Conservation (phyloP, 1,140 invertebrate genomes). For the Onthophagus taurus region DNA sequence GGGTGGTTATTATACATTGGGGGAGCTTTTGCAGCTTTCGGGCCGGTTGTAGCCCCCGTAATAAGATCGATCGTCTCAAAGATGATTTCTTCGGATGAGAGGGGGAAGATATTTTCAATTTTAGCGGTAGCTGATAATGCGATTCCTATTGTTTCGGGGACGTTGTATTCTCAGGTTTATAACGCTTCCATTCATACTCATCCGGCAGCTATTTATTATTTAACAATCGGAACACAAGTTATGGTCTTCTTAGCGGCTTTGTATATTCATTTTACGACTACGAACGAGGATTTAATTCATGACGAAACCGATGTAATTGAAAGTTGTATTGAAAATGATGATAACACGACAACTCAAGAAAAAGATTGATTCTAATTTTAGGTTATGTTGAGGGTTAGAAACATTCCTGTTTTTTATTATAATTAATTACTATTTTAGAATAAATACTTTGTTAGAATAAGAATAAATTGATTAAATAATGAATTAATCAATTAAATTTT, state of each 20-base stretch:
- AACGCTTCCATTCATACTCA: constrained; percentile 48
- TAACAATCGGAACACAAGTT: constrained; percentile 59
- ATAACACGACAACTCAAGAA: no score
- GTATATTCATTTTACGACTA: constrained; percentile 53
- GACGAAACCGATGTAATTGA: no score
- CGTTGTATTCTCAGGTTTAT: constrained; percentile 61
- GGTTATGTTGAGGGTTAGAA: no score
- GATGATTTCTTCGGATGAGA: constrained; percentile 52
- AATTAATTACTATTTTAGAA: no score
- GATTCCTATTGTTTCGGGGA: constrained; percentile 57
- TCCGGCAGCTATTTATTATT: constrained; percentile 52
- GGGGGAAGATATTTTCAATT: constrained; percentile 64
- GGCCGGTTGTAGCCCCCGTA: constrained; percentile 62
- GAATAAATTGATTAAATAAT: no score
- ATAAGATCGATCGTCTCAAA: constrained; percentile 68
- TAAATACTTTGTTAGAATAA: no score
- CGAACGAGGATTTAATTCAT: no score
- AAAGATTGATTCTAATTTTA: no score
- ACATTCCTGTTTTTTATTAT: no score
- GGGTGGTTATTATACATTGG: constrained; percentile 52
- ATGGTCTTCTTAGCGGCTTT: constrained; percentile 49
- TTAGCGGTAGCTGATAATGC: constrained; percentile 68
- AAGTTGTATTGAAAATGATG: no score
- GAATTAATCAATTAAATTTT: no score
- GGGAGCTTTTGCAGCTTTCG: constrained; percentile 54